Evolutionary conservation across 1,140 invertebrate genomes (phyloP), one percentile per base, ranked within the genome.

Genomic region (Daktulosphaira vitifoliae): DNA sequence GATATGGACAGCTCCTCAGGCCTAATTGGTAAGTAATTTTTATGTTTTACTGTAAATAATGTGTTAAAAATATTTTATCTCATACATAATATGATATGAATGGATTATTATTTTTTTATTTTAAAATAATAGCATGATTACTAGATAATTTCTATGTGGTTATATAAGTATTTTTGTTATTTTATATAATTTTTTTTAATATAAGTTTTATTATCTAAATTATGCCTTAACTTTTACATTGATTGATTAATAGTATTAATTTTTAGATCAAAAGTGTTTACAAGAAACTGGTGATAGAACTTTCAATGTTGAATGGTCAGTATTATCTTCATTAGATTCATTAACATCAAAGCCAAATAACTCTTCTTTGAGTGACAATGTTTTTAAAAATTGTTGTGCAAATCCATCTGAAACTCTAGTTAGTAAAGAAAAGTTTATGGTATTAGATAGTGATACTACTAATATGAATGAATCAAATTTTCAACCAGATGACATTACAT

Each of bases 221-320:
- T n/a, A n/a, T n/a, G n/a, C n/a, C n/a, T n/a, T n/a, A n/a, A n/a
- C n/a, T n/a, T n/a, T n/a, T n/a, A n/a, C n/a, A n/a, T n/a, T n/a
- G n/a, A n/a, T n/a, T 33, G 29, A 33, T 33, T 33, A 33, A 33
- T 33, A 33, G n/a, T 22, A 2, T 46, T 18, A 26, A 18, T 59
- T 59, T 59, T 29, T 29, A 59, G 54, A 46, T 29, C 39, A 44
- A 11, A 4, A 59, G 13, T n/a, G n/a, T 25, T 18, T 56, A 16
- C 15, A 29, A 29, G 54, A 59, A 5, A 2, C 38, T 25, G 53
- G 22, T 9, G 3, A 44, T n/a, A 11, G 22, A 22, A 25, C 37
- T 39, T 39, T 42, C 16, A 42, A 11, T 44, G 54, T n/a, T 18
- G 39, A 46, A 59, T 59, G 54, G 54, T 59, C 54, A 3, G 42